phyloP scores from a whole-genome alignment of 2,888 invertebrate genomes.

The Xestia xanthographa region DNA sequence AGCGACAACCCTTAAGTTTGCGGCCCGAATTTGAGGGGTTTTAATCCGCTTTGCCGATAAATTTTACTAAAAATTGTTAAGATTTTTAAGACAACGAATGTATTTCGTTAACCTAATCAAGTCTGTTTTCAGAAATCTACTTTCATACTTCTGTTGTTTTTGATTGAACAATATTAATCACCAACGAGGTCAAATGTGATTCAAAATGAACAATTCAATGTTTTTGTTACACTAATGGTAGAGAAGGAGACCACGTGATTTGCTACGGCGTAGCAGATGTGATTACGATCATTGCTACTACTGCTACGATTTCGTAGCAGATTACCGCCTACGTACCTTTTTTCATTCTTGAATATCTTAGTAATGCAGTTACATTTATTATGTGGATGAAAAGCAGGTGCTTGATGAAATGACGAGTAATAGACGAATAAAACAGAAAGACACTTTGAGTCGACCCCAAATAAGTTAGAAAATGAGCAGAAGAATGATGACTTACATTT shows the following conservation, averaged over 20 bases:
- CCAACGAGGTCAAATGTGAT: not conserved
- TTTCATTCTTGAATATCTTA: not conserved
- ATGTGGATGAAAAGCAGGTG: not conserved
- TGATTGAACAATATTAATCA: not conserved
- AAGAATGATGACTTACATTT: too few relatives aligned
- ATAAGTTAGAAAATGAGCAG: too few relatives aligned
- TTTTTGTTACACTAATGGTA: not conserved
- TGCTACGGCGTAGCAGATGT: not conserved
- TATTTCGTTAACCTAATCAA: not conserved
- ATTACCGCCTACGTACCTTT: not conserved
- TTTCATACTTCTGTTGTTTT: not conserved
- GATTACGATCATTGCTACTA: not conserved
- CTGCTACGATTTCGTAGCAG: not conserved
- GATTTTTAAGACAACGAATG: slow-evolving; percentile 9
- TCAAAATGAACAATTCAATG: not conserved
- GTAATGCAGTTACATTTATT: not conserved
- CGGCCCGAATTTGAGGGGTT: slow-evolving; percentile 67
- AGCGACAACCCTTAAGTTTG: slow-evolving; percentile 72
- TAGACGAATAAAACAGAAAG: too few relatives aligned
- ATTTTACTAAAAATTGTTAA: slow-evolving; percentile 1
- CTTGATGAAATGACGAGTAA: too few relatives aligned
- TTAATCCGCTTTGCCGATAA: slow-evolving; percentile 73
- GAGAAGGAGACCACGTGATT: not conserved
- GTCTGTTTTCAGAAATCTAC: not conserved
- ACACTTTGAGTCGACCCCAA: too few relatives aligned